Percentiles rank a stretch among this genome's conserved stretches.
Conservation (phyloP, 2,888 invertebrate genomes). For the Lasioglossum villosulum region DNA sequence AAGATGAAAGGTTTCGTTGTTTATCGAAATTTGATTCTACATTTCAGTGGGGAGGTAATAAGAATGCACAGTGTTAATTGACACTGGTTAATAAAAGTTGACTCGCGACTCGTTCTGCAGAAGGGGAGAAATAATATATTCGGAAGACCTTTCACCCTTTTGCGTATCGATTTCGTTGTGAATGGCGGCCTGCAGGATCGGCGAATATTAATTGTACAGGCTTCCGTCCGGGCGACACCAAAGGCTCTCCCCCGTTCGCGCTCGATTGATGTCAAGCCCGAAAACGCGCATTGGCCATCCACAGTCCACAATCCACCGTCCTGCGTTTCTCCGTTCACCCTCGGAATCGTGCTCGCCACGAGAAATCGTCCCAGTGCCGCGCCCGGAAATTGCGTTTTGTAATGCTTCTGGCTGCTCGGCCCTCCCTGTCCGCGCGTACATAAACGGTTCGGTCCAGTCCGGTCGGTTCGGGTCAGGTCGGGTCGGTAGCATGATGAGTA, state of each 20-base stretch:
- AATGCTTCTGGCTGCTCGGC: slow-evolving; percentile 66
- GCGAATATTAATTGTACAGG: slow-evolving; percentile 63
- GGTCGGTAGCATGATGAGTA: slow-evolving; percentile 60
- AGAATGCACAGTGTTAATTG: background rate
- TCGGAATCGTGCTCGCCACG: slow-evolving; percentile 41
- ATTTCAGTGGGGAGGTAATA: background rate
- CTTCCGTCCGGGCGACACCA: slow-evolving; percentile 60
- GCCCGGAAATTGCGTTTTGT: slow-evolving; percentile 78
- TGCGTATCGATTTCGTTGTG: slow-evolving; percentile 39
- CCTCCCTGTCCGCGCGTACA: background rate
- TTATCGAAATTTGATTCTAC: background rate
- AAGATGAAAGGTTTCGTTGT: background rate
- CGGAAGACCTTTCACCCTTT: slow-evolving; percentile 18
- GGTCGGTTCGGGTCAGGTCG: background rate
- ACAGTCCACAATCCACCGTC: background rate
- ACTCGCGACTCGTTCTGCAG: background rate
- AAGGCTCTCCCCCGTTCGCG: slow-evolving; percentile 54
- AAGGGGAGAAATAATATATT: slow-evolving; percentile 13
- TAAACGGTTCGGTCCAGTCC: slow-evolving; percentile 13
- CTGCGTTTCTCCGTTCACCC: slow-evolving; percentile 32
- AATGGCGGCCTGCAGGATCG: slow-evolving; percentile 30
- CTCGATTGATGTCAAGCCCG: slow-evolving; percentile 66
- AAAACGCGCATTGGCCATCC: slow-evolving; percentile 60
- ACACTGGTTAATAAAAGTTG: background rate
- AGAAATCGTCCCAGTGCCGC: slow-evolving; percentile 61